These are phyloP conservation scores for Euphydryas editha DNA, from an alignment of 2,888 invertebrate genomes.

Conservation along the genomic window DNA sequence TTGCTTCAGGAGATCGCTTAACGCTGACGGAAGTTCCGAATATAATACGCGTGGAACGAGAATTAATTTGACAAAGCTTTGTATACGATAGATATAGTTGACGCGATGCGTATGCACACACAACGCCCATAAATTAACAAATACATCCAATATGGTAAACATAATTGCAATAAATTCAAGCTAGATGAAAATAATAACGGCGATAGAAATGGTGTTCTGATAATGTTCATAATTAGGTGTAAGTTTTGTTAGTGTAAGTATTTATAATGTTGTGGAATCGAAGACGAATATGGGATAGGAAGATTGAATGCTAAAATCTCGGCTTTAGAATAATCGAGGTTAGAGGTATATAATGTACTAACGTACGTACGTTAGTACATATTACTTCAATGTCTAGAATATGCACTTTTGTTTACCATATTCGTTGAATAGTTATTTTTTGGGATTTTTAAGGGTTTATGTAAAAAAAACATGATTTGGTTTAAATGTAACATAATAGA, in stretches of 20 bases:
- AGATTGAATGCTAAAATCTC: not conserved
- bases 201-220: constrained; percentile 14
- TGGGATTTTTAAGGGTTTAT: not conserved
- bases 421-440: constrained; percentile 16
- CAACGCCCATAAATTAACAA: constrained; percentile 7
- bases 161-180: constrained; percentile 15
- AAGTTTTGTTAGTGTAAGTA: constrained; percentile 26
- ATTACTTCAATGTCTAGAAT: no score
- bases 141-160: constrained; percentile 25
- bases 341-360: no score
- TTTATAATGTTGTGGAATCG: constrained; percentile 12
- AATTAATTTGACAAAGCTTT: constrained; percentile 34
- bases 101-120: constrained; percentile 16
- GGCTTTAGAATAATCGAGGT: no score
- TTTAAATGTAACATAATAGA: not conserved
- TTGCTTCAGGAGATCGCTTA: constrained; percentile 20
- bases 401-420: constrained; percentile 26
- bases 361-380: no score
- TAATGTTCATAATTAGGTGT: constrained; percentile 31
- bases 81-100: constrained; percentile 49
- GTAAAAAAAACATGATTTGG: not conserved
- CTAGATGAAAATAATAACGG: constrained; percentile 4
- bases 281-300: constrained; percentile 14
- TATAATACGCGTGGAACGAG: constrained; percentile 17
- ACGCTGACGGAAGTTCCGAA: constrained; percentile 2